These are phyloP conservation scores for Ophion obscuratus DNA, from an alignment of 2,888 invertebrate genomes.

Conservation along the genomic window DNA sequence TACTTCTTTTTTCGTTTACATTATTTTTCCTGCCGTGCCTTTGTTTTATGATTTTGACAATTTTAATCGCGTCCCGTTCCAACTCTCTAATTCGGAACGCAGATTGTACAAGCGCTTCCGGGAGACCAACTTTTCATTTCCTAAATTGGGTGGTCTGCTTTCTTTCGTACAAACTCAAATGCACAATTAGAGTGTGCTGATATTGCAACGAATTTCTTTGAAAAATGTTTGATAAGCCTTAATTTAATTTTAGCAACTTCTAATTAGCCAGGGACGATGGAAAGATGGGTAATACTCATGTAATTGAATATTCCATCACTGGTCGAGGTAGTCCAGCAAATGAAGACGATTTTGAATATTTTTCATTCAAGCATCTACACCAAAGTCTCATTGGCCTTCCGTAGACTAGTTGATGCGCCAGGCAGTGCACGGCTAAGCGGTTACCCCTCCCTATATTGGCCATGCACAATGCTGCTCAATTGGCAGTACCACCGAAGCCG, in stretches of 20 bases:
- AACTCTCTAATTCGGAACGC: neutral
- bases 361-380: too few species aligned
- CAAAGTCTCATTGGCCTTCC: too few species aligned
- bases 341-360: too few species aligned
- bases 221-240: neutral
- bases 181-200: too few species aligned
- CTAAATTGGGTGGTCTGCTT: neutral
- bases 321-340: too few species aligned
- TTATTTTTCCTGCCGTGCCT: neutral
- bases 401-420: neutral
- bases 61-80: neutral
- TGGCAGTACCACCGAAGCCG: neutral
- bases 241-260: too few species aligned
- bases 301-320: too few species aligned
- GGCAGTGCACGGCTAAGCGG: neutral
- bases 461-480: neutral
- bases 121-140: neutral
- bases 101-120: neutral
- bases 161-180: neutral
- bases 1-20: neutral
- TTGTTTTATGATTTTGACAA: neutral
- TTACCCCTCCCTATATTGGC: neutral
- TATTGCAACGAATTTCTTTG: neutral
- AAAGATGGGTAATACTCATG: too few species aligned
- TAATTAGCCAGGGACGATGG: too few species aligned